Evolutionary conservation across 2,797 vertebrate species (phyloP), one percentile per base, ranked within the genome.

Genomic region (Sebastes goodei): DNA sequence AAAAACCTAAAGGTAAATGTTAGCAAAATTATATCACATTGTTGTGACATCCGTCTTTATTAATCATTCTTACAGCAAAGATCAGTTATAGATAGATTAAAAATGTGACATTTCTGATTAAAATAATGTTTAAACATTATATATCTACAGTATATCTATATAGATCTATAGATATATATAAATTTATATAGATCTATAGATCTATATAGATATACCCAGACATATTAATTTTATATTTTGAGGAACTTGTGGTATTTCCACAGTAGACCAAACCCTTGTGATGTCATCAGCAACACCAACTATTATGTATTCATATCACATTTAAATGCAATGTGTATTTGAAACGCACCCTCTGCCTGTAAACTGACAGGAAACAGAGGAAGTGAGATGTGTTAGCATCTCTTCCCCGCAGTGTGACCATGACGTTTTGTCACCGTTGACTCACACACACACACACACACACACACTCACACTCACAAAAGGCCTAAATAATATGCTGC

Each of bases 351-450:
- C 7, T n/a, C 8, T 67, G 3, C 21, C 4, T 4, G 29, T 56
- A 14, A 61, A 80, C 17, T 6, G 27, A 27, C 21, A 33, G 14
- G 23, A 67, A 64, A 78, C 29, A 83, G 79, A 90, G 88, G 89
- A 93, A 94, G 79, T 76, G 62, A 79, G 23, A 71, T 60, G 52
- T 38, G 6, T 65, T 57, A 59, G n/a, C 4, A 3, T 52, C 33
- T 52, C 55, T 64, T 71, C 73, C 42, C 60, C 25, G 2, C 57
- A n/a, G 21, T 63, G 32, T 57, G 80, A 56, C 66, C 5, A 1
- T 42, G 23, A 72, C 4, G n/a, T 17, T 74, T 20, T 46, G 35
- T 42, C 59, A n/a, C 17, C 59, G 4, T 32, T 30, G 27, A 30
- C 59, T 6, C 29, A 7, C 65, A 4, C 33, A 35, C 33, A 11